Conservation (phyloP, 2,113 vertebrate genomes). For the Lycaon pictus region DNA sequence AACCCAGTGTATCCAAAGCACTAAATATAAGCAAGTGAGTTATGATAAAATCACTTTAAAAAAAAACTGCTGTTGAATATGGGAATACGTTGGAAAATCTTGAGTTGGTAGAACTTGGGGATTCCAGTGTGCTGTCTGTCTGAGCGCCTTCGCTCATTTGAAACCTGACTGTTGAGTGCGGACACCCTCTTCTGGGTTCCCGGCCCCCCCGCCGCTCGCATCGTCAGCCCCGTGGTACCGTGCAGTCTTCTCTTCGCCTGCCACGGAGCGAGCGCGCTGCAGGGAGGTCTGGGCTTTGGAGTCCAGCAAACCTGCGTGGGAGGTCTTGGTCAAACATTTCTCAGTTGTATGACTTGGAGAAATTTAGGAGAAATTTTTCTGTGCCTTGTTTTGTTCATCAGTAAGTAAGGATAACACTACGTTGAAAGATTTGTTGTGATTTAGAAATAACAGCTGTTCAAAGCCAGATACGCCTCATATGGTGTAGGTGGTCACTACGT, state of each 20-base stretch:
- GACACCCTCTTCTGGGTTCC: neutral
- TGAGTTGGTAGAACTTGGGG: neutral
- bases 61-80: neutral
- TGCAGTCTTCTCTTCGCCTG: neutral
- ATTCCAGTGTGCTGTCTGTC: constrained; percentile 11
- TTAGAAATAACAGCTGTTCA: neutral
- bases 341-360: neutral
- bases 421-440: neutral
- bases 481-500: neutral
- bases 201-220: neutral
- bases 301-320: neutral
- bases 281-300: neutral
- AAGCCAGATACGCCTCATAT: neutral
- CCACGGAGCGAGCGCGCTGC: neutral
- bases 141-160: neutral
- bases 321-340: neutral
- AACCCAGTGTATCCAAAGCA: neutral
- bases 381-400: neutral
- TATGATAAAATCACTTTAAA: constrained; percentile 1
- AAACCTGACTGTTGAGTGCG: neutral
- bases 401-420: neutral
- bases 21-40: neutral
- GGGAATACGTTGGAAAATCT: neutral
- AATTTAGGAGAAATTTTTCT: neutral
- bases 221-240: neutral